A percentile compares a stretch with the other conserved stretches of the same genome.
Evolutionary conservation across 2,113 vertebrate genomes (phyloP).

Genomic region (Numida meleagris): DNA sequence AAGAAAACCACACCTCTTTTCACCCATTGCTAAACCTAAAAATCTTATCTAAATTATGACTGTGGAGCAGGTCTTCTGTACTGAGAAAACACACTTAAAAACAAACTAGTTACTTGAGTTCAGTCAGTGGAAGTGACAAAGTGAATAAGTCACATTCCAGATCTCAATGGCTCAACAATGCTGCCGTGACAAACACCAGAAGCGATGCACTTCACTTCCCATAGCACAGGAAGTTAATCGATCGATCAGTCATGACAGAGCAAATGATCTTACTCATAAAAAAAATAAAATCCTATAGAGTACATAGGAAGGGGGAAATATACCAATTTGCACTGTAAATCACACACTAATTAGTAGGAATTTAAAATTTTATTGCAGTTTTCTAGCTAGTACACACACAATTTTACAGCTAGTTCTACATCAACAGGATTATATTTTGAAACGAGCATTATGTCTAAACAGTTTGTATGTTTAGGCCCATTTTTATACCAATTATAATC

Average conservation of each 20-base stretch:
- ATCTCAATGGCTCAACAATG: neutral
- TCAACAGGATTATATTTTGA: slow-evolving; percentile 33
- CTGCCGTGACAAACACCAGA: neutral
- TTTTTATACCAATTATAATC: slow-evolving; percentile 65
- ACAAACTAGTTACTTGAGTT: neutral
- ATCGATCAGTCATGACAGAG: neutral
- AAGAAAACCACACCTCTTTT: slow-evolving; percentile 47
- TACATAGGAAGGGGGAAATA: neutral
- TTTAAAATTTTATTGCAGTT: slow-evolving; percentile 22
- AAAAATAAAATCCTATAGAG: neutral
- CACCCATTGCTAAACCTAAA: neutral
- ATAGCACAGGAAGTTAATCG: neutral
- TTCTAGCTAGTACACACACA: neutral
- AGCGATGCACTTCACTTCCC: neutral
- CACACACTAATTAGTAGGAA: neutral
- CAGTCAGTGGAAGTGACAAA: neutral
- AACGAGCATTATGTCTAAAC: slow-evolving; percentile 43
- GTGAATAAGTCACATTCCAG: neutral
- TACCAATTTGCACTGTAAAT: neutral
- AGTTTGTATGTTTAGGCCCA: slow-evolving; percentile 58
- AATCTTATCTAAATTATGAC: slow-evolving; percentile 10
- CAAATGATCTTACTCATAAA: neutral
- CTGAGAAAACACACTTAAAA: neutral
- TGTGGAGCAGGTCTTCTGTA: slow-evolving; percentile 3
- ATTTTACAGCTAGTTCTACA: slow-evolving; percentile 31